phyloP scores from a whole-genome alignment of 2,888 invertebrate species.

The Poecilobothrus nobilitatus region DNA sequence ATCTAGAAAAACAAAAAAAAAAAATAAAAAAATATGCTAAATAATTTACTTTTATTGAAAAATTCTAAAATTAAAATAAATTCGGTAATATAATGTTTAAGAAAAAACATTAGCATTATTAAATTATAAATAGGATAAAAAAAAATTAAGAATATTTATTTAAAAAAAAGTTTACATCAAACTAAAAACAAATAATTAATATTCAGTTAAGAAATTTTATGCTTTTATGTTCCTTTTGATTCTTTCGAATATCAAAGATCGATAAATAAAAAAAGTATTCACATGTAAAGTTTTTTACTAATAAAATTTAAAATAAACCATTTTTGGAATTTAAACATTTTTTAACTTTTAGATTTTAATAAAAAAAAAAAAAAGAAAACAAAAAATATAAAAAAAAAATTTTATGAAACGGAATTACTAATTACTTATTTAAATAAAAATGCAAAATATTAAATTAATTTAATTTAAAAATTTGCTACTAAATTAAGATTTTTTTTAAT shows the following conservation, averaged over 20 bases:
- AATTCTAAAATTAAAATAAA: too few species aligned
- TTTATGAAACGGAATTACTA: not conserved
- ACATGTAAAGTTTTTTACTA: not conserved
- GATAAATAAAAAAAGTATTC: not conserved
- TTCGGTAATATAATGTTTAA: not conserved
- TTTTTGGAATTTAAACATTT: not conserved
- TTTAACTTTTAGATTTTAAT: not conserved
- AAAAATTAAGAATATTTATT: too few species aligned
- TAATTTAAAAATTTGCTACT: conserved; percentile 2
- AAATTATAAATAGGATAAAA: not conserved
- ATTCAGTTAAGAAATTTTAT: too few species aligned
- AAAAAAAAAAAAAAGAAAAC: not conserved
- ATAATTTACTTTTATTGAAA: too few species aligned
- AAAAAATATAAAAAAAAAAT: too few species aligned
- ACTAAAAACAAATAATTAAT: too few species aligned
- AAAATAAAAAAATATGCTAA: too few species aligned
- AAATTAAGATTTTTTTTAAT: conserved; percentile 1
- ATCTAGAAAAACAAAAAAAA: too few species aligned
- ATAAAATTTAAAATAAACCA: not conserved
- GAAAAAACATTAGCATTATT: not conserved
- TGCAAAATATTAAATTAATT: not conserved
- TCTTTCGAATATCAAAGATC: not conserved
- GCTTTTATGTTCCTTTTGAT: not conserved
- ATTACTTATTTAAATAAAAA: not conserved
- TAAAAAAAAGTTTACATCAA: too few species aligned